These are phyloP conservation scores for Labeo calbasu DNA, from an alignment of 2,797 vertebrate genomes.

Conservation along the genomic window DNA sequence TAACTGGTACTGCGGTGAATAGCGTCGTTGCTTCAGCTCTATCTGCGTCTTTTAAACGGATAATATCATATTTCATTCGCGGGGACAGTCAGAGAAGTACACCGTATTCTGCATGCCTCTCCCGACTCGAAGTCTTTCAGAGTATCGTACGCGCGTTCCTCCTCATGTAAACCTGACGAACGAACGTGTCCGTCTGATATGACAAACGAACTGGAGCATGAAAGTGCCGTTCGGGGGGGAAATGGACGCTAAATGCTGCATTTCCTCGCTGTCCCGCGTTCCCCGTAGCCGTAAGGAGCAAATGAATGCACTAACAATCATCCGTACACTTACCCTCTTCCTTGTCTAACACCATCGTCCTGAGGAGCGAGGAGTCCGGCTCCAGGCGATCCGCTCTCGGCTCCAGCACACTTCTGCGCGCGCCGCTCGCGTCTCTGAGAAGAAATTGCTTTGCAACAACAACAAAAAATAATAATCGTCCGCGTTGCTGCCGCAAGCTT, in stretches of 20 bases:
- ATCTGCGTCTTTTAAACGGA: neutral
- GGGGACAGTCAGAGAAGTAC: neutral
- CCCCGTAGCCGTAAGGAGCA: slow-evolving; percentile 11
- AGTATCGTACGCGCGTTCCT: slow-evolving; percentile 24
- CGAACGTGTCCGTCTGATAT: slow-evolving; percentile 11
- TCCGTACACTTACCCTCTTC: slow-evolving; percentile 94
- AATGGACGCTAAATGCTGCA: slow-evolving; percentile 37
- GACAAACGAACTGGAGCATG: slow-evolving; percentile 28
- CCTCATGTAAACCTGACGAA: neutral
- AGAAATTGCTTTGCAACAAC: slow-evolving; percentile 78
- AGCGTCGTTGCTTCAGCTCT: neutral
- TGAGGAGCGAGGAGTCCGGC: slow-evolving; percentile 88
- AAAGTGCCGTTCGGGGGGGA: slow-evolving; percentile 19
- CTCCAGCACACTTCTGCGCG: slow-evolving; percentile 80
- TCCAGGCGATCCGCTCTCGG: slow-evolving; percentile 91
- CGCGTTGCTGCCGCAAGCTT: slow-evolving; percentile 74
- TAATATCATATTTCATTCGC: neutral
- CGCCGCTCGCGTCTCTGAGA: slow-evolving; percentile 69
- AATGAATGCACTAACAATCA: slow-evolving; percentile 47
- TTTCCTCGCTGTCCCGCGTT: slow-evolving; percentile 54
- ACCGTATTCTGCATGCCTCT: neutral
- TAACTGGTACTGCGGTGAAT: neutral
- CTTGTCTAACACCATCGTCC: slow-evolving; percentile 99
- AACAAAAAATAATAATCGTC: slow-evolving; percentile 75
- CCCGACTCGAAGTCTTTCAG: neutral